Base-by-base conservation (phyloP, 2,888 invertebrate genomes). In the Diarsia brunnea region DNA sequence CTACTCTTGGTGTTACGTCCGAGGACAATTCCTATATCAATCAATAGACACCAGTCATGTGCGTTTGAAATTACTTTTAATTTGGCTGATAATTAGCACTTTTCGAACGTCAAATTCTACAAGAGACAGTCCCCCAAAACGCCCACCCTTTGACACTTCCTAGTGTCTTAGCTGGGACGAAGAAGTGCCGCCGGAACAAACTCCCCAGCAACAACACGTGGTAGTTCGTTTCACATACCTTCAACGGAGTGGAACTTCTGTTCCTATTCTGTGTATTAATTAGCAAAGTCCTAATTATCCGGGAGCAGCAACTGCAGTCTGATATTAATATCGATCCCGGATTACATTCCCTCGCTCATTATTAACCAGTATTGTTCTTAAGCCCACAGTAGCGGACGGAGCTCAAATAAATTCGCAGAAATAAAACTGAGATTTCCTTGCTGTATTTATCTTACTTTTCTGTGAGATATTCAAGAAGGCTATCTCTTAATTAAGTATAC, bases 301-400 rank as follows among this genome's bases (percentile, higher is more conserved):
- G 45, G 38, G 47, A 51, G 51, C 61, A 47, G 55, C 61, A 47
- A 60, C 60, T 79, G 74, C 83, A 80, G 49, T 61, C 51, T 47
- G 58, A 67, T 84, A 84, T 84, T 84, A 84, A 76, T 76, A 80
- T 84, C 69, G 84, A 83, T 71, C 80, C 51, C 21, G 80, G 80
- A 69, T 84, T 84, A 70, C 11, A 60, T 81, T 77, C 70, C 31
- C 73, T n/a, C 24, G 38, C 58, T 61, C 65, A 60, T 72, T 73
- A 78, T 66, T 81, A 72, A 72, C 69, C 24, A 64, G 72, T 69
- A 66, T 73, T 76, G 68, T 80, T 84, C 82, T 69, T 65, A 63
- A 75, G 24, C 27, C 63, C 53, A 73, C 75, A 75, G 61, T 82
- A 49, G 73, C n/a, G 31, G 70, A 53, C 47, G 19, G 1, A 69